Base-by-base conservation (phyloP, 2,113 vertebrate species). In the Mohoua ochrocephala region DNA sequence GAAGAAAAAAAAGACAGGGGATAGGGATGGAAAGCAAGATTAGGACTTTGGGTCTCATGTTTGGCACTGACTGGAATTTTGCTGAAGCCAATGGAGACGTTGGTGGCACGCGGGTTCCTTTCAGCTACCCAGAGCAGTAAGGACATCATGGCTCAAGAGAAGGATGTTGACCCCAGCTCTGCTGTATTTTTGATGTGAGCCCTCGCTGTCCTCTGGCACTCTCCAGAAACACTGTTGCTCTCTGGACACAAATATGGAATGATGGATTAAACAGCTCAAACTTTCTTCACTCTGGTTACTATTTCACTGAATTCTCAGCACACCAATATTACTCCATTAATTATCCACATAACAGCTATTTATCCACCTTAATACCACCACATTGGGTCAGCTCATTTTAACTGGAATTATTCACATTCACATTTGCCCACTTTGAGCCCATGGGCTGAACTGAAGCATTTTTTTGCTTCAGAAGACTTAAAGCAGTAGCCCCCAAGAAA, bases 1-100 rank as follows among this genome's bases (percentile, higher is more conserved):
- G 0, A 1, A 6, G 28, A 41, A 13, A 13, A 41, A 60, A 27
- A n/a, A 42, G 2, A 2, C 1, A 2, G 6, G 6, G 8, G 6
- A 4, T 31, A 7, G 6, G 18, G 23, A 22, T 13, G 12, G 17
- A 26, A 73, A 65, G 17, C 10, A 21, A 65, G 20, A 27, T 57
- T 17, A 41, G 28, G 23, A 39, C 13, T 64, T 80, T 16, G 35
- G 5, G 10, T 76, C 14, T 83, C 21, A 3, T 1, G 11, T n/a
- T 44, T 64, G 26, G 31, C 52, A 30, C 20, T 68, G 16, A 19
- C 23, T 17, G 47, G 28, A 30, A 35, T 49, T 74, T 69, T 69
- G 16, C 30, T 73, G 54, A 56, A 84, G 54, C 15, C 31, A 60
- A 0, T 5, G 45, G 49, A 64, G 59, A 6, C 16, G 30, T 2